Conservation (phyloP, 2,888 invertebrate genomes). For the Stenodera caucasica region DNA sequence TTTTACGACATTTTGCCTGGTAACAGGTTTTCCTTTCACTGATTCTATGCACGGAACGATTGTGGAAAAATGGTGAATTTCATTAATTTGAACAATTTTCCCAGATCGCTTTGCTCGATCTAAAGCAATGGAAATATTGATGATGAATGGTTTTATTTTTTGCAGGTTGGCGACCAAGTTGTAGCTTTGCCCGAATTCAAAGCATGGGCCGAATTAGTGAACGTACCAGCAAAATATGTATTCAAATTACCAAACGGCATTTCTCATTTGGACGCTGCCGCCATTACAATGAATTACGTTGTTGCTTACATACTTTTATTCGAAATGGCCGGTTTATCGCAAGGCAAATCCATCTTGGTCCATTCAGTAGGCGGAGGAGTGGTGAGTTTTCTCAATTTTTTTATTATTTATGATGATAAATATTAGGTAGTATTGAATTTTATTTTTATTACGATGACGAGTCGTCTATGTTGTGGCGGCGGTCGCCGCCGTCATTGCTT, state of each 20-base stretch:
- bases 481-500: constrained; percentile 7
- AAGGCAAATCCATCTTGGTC: constrained; percentile 78
- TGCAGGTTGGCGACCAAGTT: constrained; percentile 77
- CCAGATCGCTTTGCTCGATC: too few relatives aligned
- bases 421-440: not conserved
- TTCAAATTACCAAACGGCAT: constrained; percentile 76
- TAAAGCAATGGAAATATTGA: too few relatives aligned
- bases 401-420: constrained; percentile 6
- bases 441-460: not conserved
- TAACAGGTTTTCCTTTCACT: constrained; percentile 9
- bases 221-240: constrained; percentile 78
- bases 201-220: constrained; percentile 85
- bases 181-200: constrained; percentile 82
- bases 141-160: constrained; percentile 31
- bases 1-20: not conserved
- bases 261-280: constrained; percentile 78
- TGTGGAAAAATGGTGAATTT: too few relatives aligned
- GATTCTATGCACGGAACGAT: not conserved
- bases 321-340: constrained; percentile 76
- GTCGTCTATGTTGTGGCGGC: constrained; percentile 10
- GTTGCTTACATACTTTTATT: constrained; percentile 84
- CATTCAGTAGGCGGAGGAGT: constrained; percentile 89
- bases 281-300: constrained; percentile 83
- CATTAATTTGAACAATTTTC: too few relatives aligned
- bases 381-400: too few relatives aligned